A percentile compares a stretch with the other conserved stretches of the same genome.
These are phyloP conservation scores for Colletes collaris DNA, from an alignment of 2,888 invertebrate genomes.

Conservation along the genomic window DNA sequence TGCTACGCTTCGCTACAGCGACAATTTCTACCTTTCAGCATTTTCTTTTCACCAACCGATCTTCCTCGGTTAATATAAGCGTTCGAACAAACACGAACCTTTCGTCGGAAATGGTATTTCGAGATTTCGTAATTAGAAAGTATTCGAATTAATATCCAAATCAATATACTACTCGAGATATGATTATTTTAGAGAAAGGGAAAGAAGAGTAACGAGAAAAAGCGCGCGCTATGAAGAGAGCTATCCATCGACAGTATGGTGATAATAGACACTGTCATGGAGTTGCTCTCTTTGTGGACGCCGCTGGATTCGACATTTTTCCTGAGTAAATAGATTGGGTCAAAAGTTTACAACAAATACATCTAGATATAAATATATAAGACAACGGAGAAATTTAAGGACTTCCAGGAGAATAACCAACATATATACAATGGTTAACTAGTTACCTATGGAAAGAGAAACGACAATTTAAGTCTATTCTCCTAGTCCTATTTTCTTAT, in stretches of 20 bases:
- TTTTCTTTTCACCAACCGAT: conserved; percentile 14
- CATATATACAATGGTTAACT: no score
- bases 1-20: conserved; percentile 50
- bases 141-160: not conserved
- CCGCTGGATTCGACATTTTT: conserved; percentile 86
- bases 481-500: no score
- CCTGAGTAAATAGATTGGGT: not conserved
- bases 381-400: no score
- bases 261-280: conserved; percentile 98
- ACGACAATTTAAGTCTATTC: no score
- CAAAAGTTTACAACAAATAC: no score
- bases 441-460: no score
- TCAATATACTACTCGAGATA: no score
- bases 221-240: conserved; percentile 93
- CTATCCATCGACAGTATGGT: conserved; percentile 99
- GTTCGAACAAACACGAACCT: not conserved
- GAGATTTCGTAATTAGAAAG: no score
- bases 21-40: conserved; percentile 45
- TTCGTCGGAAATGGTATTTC: not conserved
- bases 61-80: conserved; percentile 6
- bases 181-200: no score
- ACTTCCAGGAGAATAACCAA: no score
- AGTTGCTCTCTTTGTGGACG: conserved; percentile 99
- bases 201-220: conserved; percentile 2
- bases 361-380: no score